These are phyloP conservation scores for Sturmia bella DNA, from an alignment of 2,888 invertebrate species.

Conservation along the genomic window DNA sequence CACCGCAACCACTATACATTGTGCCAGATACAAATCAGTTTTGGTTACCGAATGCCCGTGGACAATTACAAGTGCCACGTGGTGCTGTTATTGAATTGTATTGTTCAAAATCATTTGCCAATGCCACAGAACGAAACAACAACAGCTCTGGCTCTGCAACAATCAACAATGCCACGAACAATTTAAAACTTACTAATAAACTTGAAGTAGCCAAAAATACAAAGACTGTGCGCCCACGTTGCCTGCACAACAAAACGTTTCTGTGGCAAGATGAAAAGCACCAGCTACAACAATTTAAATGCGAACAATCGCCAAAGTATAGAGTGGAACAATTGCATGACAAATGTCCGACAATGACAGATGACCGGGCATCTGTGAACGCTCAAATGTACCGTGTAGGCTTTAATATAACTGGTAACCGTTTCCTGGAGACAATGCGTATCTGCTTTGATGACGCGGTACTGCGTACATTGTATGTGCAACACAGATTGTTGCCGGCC, in stretches of 20 bases:
- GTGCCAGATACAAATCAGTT: slow-evolving; percentile 78
- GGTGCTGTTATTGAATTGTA: slow-evolving; percentile 77
- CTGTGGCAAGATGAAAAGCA: slow-evolving; percentile 71
- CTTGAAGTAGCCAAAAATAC: slow-evolving; percentile 58
- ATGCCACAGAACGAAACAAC: slow-evolving; percentile 43
- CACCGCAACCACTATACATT: slow-evolving; percentile 85
- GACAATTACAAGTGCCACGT: slow-evolving; percentile 75
- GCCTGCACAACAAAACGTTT: slow-evolving; percentile 74
- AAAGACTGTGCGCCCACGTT: slow-evolving; percentile 71
- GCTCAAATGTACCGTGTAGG: slow-evolving; percentile 79
- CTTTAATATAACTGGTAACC: slow-evolving; percentile 75
- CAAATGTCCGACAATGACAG: slow-evolving; percentile 70
- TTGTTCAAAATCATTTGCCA: slow-evolving; percentile 74
- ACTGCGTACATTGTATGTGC: slow-evolving; percentile 79
- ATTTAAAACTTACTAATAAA: slow-evolving; percentile 21
- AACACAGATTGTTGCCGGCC: slow-evolving; percentile 78
- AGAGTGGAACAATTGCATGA: slow-evolving; percentile 73
- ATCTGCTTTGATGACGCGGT: slow-evolving; percentile 80
- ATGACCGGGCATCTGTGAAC: slow-evolving; percentile 70
- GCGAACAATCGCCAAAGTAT: slow-evolving; percentile 72
- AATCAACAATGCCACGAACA: background rate
- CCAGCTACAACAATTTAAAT: slow-evolving; percentile 73
- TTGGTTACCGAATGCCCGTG: slow-evolving; percentile 76
- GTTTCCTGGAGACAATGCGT: slow-evolving; percentile 80
- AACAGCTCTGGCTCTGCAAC: slow-evolving; percentile 14